phyloP scores from a whole-genome alignment of 2,888 invertebrate species.

The Sarcophaga caerulescens region DNA sequence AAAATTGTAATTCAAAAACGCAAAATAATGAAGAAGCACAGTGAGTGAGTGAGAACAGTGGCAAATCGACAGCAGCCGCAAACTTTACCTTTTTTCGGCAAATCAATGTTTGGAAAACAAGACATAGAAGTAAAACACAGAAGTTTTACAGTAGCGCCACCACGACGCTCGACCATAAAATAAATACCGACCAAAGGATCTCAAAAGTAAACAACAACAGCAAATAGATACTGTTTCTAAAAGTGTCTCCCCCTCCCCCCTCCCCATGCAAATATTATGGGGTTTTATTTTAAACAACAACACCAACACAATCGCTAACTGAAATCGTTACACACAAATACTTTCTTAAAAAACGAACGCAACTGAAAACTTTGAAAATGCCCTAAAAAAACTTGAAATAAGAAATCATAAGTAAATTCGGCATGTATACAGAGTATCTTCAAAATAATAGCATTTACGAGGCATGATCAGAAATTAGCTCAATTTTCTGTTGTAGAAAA shows the following conservation, averaged over 20 bases:
- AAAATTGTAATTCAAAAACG: constrained; percentile 49
- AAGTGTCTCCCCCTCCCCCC: background rate
- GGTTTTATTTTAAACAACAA: background rate
- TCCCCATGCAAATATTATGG: constrained; percentile 23
- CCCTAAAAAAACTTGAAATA: too few relatives aligned
- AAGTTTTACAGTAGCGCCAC: constrained; percentile 17
- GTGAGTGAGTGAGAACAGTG: background rate
- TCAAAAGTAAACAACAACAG: constrained; percentile 1
- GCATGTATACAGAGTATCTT: too few relatives aligned
- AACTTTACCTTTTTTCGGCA: background rate
- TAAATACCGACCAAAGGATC: constrained; percentile 26
- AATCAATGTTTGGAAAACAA: background rate
- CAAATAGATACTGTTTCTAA: background rate
- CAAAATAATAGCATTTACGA: too few relatives aligned
- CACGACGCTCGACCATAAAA: constrained; percentile 25
- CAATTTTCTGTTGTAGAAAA: too few relatives aligned
- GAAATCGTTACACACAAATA: too few relatives aligned
- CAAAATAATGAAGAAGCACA: background rate
- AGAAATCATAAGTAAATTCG: too few relatives aligned
- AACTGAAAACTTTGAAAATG: too few relatives aligned
- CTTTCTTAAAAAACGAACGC: too few relatives aligned
- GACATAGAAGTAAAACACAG: background rate
- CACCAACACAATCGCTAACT: background rate
- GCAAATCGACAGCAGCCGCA: constrained; percentile 21
- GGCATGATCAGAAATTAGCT: too few relatives aligned